These are phyloP conservation scores for Pomacea maculata DNA, from an alignment of 1,140 invertebrate genomes.

Conservation along the genomic window DNA sequence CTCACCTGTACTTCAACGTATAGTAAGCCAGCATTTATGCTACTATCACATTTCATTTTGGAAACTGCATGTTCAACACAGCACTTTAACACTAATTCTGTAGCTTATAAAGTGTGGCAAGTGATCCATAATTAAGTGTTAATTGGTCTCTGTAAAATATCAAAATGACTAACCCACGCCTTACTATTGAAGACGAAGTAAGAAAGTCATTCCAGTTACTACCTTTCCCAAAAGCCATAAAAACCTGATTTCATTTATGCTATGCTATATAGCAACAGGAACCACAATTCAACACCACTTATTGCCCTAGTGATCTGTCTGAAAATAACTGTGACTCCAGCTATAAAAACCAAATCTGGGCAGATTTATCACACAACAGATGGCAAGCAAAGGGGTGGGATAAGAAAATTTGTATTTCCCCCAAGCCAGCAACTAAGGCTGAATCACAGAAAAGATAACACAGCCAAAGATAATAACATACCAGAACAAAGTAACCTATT, in stretches of 20 bases:
- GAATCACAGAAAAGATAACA: not conserved
- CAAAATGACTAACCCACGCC: no score
- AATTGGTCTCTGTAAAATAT: no score
- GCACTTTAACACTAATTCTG: no score
- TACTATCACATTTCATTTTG: not conserved
- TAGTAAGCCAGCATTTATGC: not conserved
- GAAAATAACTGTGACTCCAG: not conserved
- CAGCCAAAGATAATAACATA: not conserved
- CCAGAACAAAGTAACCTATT: not conserved
- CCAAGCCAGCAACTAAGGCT: not conserved
- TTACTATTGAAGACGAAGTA: no score
- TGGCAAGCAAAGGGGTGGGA: not conserved
- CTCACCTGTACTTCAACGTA: not conserved
- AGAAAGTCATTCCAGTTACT: not conserved
- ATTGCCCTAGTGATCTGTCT: not conserved
- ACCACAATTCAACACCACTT: not conserved
- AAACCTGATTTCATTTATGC: not conserved
- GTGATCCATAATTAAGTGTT: no score
- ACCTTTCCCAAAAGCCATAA: not conserved
- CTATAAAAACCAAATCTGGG: not conserved
- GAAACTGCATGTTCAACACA: no score
- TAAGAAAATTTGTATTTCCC: not conserved
- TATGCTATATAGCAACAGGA: not conserved
- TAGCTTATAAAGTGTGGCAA: no score
- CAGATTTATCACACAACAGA: not conserved